Conservation (phyloP, 2,888 invertebrate species). For the Cryptocephalus moraei region DNA sequence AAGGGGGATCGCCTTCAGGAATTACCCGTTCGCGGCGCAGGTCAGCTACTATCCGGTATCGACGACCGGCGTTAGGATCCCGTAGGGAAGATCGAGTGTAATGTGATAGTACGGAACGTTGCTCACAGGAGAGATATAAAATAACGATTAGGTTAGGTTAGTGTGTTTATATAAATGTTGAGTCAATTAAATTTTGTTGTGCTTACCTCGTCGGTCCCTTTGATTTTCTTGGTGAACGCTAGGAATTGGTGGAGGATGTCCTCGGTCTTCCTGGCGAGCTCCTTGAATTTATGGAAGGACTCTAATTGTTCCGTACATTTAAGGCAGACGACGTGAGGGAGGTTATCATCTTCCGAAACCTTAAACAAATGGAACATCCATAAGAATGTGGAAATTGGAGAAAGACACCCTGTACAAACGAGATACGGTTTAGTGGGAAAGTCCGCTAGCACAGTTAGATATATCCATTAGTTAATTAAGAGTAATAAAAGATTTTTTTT, state of each 20-base stretch:
- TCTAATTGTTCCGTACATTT: conserved; percentile 68
- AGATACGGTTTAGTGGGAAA: conserved; percentile 1
- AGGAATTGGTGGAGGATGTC: conserved; percentile 65
- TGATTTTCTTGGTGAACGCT: conserved; percentile 57
- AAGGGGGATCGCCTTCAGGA: conserved; percentile 19
- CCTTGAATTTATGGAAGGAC: conserved; percentile 66
- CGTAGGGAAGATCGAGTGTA: background rate
- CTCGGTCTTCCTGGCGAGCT: conserved; percentile 65
- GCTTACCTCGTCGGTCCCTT: conserved; percentile 55
- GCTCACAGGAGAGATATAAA: no score
- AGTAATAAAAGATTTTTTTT: no score
- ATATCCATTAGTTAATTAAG: no score
- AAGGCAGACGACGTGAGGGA: conserved; percentile 69
- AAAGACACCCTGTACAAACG: no score
- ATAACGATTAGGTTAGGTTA: no score
- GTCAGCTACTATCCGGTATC: conserved; percentile 29
- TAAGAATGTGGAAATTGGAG: no score
- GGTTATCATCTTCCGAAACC: conserved; percentile 65
- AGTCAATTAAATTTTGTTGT: background rate
- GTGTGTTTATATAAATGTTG: no score
- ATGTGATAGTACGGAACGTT: no score
- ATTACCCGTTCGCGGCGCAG: conserved; percentile 27
- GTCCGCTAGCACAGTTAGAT: no score
- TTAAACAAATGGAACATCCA: conserved; percentile 31
- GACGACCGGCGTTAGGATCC: background rate